A percentile compares a stretch with the other conserved stretches of the same genome.
These are phyloP conservation scores for Gorsachius goisagi DNA, from an alignment of 2,113 vertebrate genomes.

Conservation along the genomic window DNA sequence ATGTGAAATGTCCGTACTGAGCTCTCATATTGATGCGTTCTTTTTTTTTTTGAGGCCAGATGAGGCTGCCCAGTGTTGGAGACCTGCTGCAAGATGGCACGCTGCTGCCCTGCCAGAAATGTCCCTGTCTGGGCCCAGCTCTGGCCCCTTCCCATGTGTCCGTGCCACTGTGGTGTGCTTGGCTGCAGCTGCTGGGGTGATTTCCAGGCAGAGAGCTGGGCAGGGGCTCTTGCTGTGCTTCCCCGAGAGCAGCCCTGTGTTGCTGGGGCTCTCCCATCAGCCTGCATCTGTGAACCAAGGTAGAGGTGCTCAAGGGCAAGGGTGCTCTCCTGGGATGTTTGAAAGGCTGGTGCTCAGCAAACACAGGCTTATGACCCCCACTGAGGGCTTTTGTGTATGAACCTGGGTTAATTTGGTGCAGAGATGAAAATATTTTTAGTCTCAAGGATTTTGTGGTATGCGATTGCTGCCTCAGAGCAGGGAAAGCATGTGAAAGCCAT, in stretches of 20 bases:
- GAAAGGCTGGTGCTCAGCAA: background rate
- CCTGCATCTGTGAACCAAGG: accelerated
- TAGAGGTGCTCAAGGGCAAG: background rate
- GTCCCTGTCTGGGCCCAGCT: background rate
- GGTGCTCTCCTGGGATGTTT: background rate
- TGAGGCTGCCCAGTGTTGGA: background rate
- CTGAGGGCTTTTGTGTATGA: background rate
- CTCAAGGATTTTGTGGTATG: background rate
- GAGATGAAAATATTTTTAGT: background rate
- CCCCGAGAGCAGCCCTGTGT: background rate
- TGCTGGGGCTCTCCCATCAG: background rate
- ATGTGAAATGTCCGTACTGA: accelerated
- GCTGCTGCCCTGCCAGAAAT: background rate
- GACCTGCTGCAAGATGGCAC: background rate
- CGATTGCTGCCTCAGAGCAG: background rate
- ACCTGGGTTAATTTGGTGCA: background rate
- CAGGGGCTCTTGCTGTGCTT: background rate
- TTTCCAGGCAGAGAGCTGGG: accelerated
- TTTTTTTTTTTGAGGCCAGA: background rate
- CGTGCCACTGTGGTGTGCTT: background rate
- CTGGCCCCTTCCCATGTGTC: background rate
- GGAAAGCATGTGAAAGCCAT: background rate
- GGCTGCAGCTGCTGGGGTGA: background rate
- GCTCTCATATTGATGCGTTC: accelerated
- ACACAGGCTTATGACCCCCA: background rate